phyloP scores from a whole-genome alignment of 2,888 invertebrate species.

The Crocallis elinguaria region DNA sequence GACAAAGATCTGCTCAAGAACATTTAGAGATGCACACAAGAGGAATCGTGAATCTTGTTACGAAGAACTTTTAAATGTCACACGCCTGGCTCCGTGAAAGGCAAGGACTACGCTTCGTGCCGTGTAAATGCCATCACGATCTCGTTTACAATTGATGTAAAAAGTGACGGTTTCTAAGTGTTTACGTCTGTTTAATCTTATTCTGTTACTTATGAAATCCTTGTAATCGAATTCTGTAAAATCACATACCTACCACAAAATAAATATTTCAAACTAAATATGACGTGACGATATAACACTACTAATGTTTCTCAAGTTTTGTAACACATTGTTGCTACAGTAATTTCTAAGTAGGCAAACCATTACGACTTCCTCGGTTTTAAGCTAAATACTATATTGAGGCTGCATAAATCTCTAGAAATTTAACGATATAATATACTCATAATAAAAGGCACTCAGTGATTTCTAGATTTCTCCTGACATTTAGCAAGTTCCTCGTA shows the following conservation, averaged over 20 bases:
- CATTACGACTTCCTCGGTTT: background rate
- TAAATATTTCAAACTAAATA: background rate
- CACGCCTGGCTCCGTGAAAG: conserved; percentile 62
- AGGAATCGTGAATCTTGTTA: conserved; percentile 52
- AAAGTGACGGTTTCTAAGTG: conserved; percentile 39
- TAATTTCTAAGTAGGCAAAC: background rate
- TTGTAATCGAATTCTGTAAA: background rate
- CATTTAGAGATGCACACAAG: conserved; percentile 23
- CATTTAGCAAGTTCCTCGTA: conserved; percentile 33
- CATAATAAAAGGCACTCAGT: conserved; percentile 26
- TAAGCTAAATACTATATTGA: background rate
- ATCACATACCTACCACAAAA: background rate
- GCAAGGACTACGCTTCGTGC: conserved; percentile 60
- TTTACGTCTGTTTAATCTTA: conserved; percentile 18
- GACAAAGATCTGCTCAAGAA: background rate
- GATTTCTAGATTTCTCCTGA: conserved; percentile 39
- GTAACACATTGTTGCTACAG: background rate
- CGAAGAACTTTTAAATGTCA: conserved; percentile 68
- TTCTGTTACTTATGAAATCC: conserved; percentile 21
- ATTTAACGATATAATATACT: conserved; percentile 1
- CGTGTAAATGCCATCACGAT: conserved; percentile 74
- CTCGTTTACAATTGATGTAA: conserved; percentile 59
- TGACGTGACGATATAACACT: background rate
- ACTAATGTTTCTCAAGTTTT: background rate
- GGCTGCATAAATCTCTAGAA: background rate